Base-by-base conservation (phyloP, 2,797 vertebrate species). In the Sebastes diaconus region DNA sequence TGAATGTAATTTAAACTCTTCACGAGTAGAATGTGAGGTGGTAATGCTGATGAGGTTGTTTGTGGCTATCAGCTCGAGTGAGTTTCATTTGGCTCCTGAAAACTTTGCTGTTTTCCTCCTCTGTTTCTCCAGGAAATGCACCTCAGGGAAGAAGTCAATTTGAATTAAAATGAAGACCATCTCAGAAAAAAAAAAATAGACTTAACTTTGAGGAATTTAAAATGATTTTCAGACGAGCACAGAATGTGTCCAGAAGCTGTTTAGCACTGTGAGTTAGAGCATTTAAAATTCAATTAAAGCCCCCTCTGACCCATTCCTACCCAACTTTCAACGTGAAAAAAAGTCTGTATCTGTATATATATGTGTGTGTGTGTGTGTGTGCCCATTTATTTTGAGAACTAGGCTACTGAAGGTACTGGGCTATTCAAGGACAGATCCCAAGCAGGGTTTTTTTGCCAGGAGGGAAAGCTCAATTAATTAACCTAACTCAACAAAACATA, bases 201-300 rank as follows among this genome's bases (percentile, higher is more conserved):
- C 25, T 0, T 8, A 57, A 77, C 68, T 84, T 87, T 67, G 60
- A 83, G 67, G 70, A 73, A 86, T 82, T 50, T 63, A 4, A 81
- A 83, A 74, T 32, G 29, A 81, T 59, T 74, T 82, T 77, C 20
- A 57, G 42, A 68, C 42, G 10, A 83, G 85, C 25, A 66, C 7
- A 34, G 29, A 73, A 69, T 68, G 46, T 69, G 74, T 76, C 59
- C 64, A 55, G 29, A 72, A 55, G 63, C 29, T 13, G 64, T 81
- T 84, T 39, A 68, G 68, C 30, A 8, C 50, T 32, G 52, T 75
- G 65, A 71, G 84, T 78, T 55, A 30, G 57, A 85, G 69, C 8
- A 70, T 77, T 90, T 72, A 13, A 77, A 73, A 83, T 86, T 83
- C 11, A 81, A 65, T 71, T 74, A 72, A 66, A 76, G 24, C 50